These are phyloP conservation scores for Tribolium freemani DNA, from an alignment of 2,888 invertebrate genomes.

Conservation along the genomic window DNA sequence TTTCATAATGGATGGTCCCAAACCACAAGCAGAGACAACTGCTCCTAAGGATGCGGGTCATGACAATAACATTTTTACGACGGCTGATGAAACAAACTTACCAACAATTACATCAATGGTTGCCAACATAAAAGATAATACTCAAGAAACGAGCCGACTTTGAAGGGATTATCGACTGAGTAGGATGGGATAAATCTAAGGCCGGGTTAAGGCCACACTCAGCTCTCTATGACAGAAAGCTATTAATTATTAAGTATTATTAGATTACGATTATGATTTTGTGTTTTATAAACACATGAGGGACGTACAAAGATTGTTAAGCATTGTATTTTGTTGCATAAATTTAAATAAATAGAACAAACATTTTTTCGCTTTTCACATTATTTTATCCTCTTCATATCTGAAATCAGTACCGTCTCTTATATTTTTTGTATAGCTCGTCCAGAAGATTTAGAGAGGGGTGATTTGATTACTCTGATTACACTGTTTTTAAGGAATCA, in stretches of 20 bases:
- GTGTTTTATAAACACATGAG: slow-evolving; percentile 34
- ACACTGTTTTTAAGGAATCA: no score
- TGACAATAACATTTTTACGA: slow-evolving; percentile 64
- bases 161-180: slow-evolving; percentile 21
- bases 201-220: background rate
- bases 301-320: slow-evolving; percentile 34
- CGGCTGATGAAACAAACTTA: slow-evolving; percentile 61
- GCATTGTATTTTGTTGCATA: slow-evolving; percentile 12
- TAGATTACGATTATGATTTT: background rate
- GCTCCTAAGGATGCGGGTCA: slow-evolving; percentile 59
- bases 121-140: slow-evolving; percentile 52
- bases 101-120: slow-evolving; percentile 61
- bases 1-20: slow-evolving; percentile 82
- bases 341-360: slow-evolving; percentile 10
- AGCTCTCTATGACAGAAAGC: background rate
- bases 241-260: slow-evolving; percentile 11
- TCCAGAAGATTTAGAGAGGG: no score
- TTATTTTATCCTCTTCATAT: no score
- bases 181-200: background rate
- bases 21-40: slow-evolving; percentile 49
- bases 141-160: slow-evolving; percentile 57
- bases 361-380: background rate
- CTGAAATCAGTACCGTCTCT: no score
- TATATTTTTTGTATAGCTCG: no score
- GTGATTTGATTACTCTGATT: no score